Evolutionary conservation across 2,113 vertebrate genomes (phyloP), one percentile per base, ranked within the genome.

Genomic region (Pristiophorus japonicus): DNA sequence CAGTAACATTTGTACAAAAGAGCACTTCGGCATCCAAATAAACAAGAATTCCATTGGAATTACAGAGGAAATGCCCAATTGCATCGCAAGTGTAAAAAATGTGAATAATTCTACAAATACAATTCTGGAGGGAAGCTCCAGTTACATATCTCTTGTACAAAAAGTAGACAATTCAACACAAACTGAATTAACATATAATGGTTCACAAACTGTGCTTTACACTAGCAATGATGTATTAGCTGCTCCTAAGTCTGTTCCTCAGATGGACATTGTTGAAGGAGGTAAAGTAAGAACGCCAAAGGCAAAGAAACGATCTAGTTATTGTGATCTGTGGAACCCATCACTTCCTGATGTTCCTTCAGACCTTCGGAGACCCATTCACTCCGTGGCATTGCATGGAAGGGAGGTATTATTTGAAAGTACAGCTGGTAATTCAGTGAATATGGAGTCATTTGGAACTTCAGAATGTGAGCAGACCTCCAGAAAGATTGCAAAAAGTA

Each of bases 351-450:
- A n/a, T n/a, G n/a, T n/a, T n/a, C n/a, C 96, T 51, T 84, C 95
- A 66, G 96, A 34, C 30, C 96, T 96, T 94, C 96, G 96, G 27
- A 96, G 95, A 59, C 95, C 96, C 3, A 81, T 95, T 84, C 96
- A 96, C 27, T 47, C 95, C 30, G 95, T 96, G 7, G 96, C 97
- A 87, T 92, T 96, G 2, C 96, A 96, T 8, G 96, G 96, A 1
- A 47, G 34, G 7, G 66, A 51, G 42, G 0, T 62, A 5, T 34
- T 51, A 0, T 96, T 96, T 16, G 97, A 97, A 95, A 96, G 97
- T 47, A 92, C 84, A 0, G 0, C 11, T 1, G 96, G 38, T 30
- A 5, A 87, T 93, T 96, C 66, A 27, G 66, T 96, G 1, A 96
- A 97, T 18, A 85, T 96, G 0, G 96, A 97, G 47, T 96, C 96